These are phyloP conservation scores for Drosophila erecta DNA, from an alignment of 1,140 invertebrate genomes.

Conservation along the genomic window DNA sequence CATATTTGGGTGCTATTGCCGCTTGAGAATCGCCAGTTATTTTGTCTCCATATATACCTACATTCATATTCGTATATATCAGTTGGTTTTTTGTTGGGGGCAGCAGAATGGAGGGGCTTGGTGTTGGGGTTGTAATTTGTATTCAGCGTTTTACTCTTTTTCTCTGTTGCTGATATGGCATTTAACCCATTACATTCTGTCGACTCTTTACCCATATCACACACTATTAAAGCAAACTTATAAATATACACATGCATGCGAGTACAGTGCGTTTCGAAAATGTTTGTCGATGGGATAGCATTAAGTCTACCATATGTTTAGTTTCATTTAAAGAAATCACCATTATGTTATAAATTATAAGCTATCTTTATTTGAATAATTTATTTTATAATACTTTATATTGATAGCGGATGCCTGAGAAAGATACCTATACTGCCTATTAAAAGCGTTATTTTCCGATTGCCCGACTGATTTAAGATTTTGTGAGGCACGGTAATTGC, in stretches of 20 bases:
- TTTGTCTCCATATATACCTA: slow-evolving; percentile 54
- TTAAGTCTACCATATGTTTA: not conserved
- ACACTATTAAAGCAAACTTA: slow-evolving; percentile 39
- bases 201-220: slow-evolving; percentile 42
- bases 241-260: slow-evolving; percentile 37
- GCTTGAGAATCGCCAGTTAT: slow-evolving; percentile 71
- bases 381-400: no score
- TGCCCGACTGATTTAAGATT: slow-evolving; percentile 8
- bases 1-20: slow-evolving; percentile 44
- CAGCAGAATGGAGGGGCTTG: slow-evolving; percentile 34
- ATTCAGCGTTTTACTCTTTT: slow-evolving; percentile 69
- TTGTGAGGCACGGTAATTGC: slow-evolving; percentile 16
- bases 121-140: slow-evolving; percentile 68
- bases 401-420: no score
- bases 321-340: not conserved
- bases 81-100: slow-evolving; percentile 13
- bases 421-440: not conserved
- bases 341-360: no score
- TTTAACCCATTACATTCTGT: slow-evolving; percentile 72
- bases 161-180: slow-evolving; percentile 71
- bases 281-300: not conserved
- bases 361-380: no score
- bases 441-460: no score
- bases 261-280: slow-evolving; percentile 26
- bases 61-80: slow-evolving; percentile 12